Base-by-base conservation (phyloP, 2,888 invertebrate species). In the Notocelia uddmanniana region DNA sequence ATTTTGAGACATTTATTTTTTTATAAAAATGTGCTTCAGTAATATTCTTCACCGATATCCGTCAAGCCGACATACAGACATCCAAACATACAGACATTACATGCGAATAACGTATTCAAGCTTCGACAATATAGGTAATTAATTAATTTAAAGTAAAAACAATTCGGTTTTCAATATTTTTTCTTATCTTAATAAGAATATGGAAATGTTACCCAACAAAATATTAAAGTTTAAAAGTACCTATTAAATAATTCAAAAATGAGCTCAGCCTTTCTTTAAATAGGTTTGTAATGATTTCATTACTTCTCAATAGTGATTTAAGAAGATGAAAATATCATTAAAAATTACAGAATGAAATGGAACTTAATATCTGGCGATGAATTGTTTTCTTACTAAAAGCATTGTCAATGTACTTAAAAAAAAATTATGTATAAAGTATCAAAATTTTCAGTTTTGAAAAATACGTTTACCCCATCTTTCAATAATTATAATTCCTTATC, bases 1-100 rank as follows among this genome's bases (percentile, higher is more conserved):
- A 81, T 85, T 88, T 83, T 75, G 81, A 87, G 85, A 90, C 86
- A 90, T 93, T 92, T 91, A 92, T 92, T 89, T 86, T 89, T 87
- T 87, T 86, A 45, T 45, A 88, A 89, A 92, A 92, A 92, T 89
- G 91, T 90, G 85, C 82, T 85, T 84, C 79, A 81, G 79, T 81
- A 81, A 81, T 79, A 79, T 74, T 78, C 77, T 76, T 80, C 78
- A 80, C 79, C 80, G 82, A 83, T 81, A 81, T 78, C 75, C 77
- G 82, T 84, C 84, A 90, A 89, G 88, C 89, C 80, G 84, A 85
- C 84, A 88, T 81, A 78, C 78, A 81, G 78, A 83, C 81, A 80
- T 80, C 76, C 81, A 83, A 74, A 73, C 63, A 70, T 74, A 77
- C 69, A 70, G 74, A 77, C 69, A 78, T 78, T 77, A 70, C 74